Evolutionary conservation across 2,888 invertebrate genomes (phyloP).

Genomic region (Linnaemya tessellans): DNA sequence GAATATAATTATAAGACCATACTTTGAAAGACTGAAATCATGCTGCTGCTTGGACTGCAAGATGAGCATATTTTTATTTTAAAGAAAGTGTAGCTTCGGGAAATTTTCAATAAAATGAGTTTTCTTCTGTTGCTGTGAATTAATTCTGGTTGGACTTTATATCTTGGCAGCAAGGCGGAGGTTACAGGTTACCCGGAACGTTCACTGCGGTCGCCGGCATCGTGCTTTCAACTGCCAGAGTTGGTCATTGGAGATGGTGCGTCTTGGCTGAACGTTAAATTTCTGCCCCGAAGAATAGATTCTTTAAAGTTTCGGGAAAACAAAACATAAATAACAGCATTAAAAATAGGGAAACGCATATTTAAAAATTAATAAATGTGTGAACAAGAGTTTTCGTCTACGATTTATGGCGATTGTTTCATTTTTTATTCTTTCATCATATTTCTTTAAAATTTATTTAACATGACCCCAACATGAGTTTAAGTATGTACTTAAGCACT

Average conservation of each 20-base stretch:
- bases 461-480: conserved; percentile 62
- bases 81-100: too few relatives aligned
- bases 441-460: conserved; percentile 51
- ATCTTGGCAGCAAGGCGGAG: too few relatives aligned
- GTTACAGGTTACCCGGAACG: too few relatives aligned
- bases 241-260: not conserved
- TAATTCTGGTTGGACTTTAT: too few relatives aligned
- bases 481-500: conserved; percentile 43
- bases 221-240: too few relatives aligned
- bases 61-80: too few relatives aligned
- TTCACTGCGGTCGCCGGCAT: too few relatives aligned
- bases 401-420: conserved; percentile 55
- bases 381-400: conserved; percentile 59
- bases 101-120: too few relatives aligned
- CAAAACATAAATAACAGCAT: not conserved
- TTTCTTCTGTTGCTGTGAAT: too few relatives aligned
- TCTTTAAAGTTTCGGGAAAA: conserved; percentile 28
- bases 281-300: not conserved
- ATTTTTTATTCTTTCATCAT: conserved; percentile 41
- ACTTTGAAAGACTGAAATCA: conserved; percentile 43
- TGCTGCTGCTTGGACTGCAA: too few relatives aligned
- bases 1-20: conserved; percentile 11
- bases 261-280: not conserved
- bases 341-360: conserved; percentile 28
- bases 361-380: conserved; percentile 70